Percentiles rank a stretch among this genome's conserved stretches.
These are phyloP conservation scores for Halcyon smyrnensis DNA, from an alignment of 2,797 vertebrate species.

Conservation along the genomic window DNA sequence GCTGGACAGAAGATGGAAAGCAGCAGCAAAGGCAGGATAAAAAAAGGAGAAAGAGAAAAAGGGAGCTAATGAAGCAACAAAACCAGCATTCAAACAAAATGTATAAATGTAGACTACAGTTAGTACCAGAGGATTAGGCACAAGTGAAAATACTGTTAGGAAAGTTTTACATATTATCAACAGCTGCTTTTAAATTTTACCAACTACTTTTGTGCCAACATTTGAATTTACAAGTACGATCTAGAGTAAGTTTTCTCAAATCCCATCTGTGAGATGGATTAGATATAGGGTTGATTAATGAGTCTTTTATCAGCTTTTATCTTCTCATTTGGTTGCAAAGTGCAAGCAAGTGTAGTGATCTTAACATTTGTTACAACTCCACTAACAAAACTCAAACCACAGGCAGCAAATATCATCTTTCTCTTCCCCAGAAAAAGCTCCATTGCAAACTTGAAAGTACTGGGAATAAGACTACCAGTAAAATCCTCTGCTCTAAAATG, in stretches of 20 bases:
- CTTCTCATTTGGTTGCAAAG: constrained; percentile 33
- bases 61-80: constrained; percentile 97
- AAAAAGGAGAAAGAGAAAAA: constrained; percentile 88
- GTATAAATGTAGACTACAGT: constrained; percentile 82
- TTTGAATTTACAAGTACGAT: constrained; percentile 14
- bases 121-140: constrained; percentile 84
- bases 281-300: background rate
- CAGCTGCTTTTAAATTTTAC: constrained; percentile 51
- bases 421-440: constrained; percentile 18
- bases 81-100: constrained; percentile 89
- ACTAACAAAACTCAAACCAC: background rate
- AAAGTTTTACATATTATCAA: constrained; percentile 65
- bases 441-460: background rate
- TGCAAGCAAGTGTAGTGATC: constrained; percentile 48
- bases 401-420: background rate
- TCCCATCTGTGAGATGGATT: constrained; percentile 21
- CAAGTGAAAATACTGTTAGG: constrained; percentile 69
- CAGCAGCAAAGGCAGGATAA: constrained; percentile 87
- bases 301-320: constrained; percentile 17
- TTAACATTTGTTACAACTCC: constrained; percentile 17
- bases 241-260: constrained; percentile 23
- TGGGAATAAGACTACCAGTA: background rate
- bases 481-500: background rate
- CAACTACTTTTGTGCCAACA: constrained; percentile 58
- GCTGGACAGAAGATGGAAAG: constrained; percentile 85